Evolutionary conservation across 2,797 vertebrate species (phyloP).

Genomic region (Gallinago nigripennis): DNA sequence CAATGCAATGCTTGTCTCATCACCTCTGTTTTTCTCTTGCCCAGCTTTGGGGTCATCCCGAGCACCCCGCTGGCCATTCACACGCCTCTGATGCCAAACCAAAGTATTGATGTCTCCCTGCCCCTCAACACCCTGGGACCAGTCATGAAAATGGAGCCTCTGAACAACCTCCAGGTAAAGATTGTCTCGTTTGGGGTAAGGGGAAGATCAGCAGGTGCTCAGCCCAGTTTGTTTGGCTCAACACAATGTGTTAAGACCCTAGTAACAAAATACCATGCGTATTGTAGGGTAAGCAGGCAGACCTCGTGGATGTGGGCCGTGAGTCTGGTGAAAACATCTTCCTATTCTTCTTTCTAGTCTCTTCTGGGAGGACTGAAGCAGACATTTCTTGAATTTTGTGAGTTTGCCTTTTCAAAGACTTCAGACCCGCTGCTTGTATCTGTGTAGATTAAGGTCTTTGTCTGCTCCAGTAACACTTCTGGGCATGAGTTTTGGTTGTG

Average conservation of each 20-base stretch:
- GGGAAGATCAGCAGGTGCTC: background rate
- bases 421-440: background rate
- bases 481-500: background rate
- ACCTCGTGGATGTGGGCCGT: background rate
- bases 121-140: conserved; percentile 96
- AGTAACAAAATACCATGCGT: rapidly evolving
- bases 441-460: background rate
- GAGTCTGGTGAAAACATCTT: background rate
- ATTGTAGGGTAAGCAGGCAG: background rate
- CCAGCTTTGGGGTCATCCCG: conserved; percentile 94
- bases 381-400: background rate
- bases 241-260: rapidly evolving
- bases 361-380: background rate
- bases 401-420: background rate
- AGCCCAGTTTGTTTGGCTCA: background rate
- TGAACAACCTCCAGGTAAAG: conserved; percentile 96
- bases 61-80: conserved; percentile 93
- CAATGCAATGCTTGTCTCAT: background rate
- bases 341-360: background rate
- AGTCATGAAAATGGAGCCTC: conserved; percentile 99
- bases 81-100: conserved; percentile 97
- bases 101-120: conserved; percentile 94
- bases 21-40: background rate
- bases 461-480: background rate
- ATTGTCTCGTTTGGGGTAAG: rapidly evolving